Evolutionary conservation across 2,113 vertebrate genomes (phyloP), one percentile per base, ranked within the genome.

Genomic region (Epinephelus fuscoguttatus): DNA sequence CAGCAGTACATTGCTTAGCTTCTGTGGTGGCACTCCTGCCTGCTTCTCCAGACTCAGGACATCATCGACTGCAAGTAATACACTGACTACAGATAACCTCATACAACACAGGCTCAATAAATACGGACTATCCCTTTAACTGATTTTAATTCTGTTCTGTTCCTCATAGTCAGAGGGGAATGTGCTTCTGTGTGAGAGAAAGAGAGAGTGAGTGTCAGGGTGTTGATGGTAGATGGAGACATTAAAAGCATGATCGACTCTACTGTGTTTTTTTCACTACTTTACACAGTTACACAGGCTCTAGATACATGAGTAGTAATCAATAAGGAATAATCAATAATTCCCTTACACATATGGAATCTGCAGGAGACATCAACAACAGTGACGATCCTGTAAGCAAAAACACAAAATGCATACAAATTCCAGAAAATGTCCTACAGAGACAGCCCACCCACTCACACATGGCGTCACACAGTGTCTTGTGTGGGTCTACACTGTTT

Each of bases 381-480:
- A 17, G 27, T 45, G 19, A 72, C 56, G 21, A 56, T 49, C 42
- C 67, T 62, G 49, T 33, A 30, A 25, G 11, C 33, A 42, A 67
- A 75, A 60, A 81, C 21, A 71, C 27, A 67, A 69, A 69, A 50
- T 52, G 69, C 50, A 30, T 56, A 78, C 63, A 73, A 57, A 78
- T 63, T 73, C 10, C 67, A 47, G 4, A 50, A 52, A 37, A 55
- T 56, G 49, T 64, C 56, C 57, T 27, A 60, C 17, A 59, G 13
- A 33, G 33, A 60, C 30, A 52, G 25, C 27, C 79, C 74, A 52
- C 84, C 69, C 63, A 74, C 79, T 69, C 74, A 70, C 61, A 77
- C 50, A 67, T 82, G 70, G 66, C 23, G 9, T 59, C 23, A 78
- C 73, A 47, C 0, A 0, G 45, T 55, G 55, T 42, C 45, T 13